phyloP scores from a whole-genome alignment of 2,888 invertebrate genomes.

The Pocota personata region DNA sequence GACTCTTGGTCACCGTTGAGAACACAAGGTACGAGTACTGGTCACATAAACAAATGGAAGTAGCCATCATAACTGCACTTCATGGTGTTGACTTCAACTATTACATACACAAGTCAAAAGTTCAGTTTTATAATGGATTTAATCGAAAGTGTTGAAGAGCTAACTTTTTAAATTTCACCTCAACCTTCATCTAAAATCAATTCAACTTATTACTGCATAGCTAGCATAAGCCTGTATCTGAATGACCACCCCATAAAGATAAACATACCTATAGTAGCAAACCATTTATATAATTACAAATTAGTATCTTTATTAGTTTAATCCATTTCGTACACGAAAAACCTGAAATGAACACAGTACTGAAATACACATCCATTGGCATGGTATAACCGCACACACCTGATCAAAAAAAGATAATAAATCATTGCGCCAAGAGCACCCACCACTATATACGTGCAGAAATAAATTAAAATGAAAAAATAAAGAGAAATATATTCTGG shows the following conservation, averaged over 20 bases:
- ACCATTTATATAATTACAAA: conserved; percentile 11
- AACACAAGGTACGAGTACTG: too few species aligned
- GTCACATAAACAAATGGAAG: too few species aligned
- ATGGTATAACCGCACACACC: not conserved
- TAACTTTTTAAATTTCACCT: too few species aligned
- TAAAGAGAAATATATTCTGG: not conserved
- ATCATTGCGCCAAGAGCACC: not conserved
- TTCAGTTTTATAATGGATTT: too few species aligned
- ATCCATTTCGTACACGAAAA: conserved; percentile 16
- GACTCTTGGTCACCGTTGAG: too few species aligned
- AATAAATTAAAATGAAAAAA: not conserved
- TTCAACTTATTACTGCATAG: not conserved
- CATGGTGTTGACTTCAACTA: too few species aligned
- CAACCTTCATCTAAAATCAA: not conserved
- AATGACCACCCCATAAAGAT: not conserved
- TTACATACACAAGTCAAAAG: too few species aligned
- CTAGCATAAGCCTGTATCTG: not conserved
- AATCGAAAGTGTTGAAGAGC: too few species aligned
- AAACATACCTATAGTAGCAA: conserved; percentile 3
- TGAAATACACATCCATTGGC: not conserved
- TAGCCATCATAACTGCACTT: too few species aligned
- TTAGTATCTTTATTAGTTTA: conserved; percentile 28
- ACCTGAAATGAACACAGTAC: conserved; percentile 18
- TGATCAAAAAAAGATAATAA: conserved; percentile 38
- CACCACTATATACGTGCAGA: not conserved